Evolutionary conservation across 2,797 vertebrate species (phyloP).

Genomic region (Eurystomus glaucurus): DNA sequence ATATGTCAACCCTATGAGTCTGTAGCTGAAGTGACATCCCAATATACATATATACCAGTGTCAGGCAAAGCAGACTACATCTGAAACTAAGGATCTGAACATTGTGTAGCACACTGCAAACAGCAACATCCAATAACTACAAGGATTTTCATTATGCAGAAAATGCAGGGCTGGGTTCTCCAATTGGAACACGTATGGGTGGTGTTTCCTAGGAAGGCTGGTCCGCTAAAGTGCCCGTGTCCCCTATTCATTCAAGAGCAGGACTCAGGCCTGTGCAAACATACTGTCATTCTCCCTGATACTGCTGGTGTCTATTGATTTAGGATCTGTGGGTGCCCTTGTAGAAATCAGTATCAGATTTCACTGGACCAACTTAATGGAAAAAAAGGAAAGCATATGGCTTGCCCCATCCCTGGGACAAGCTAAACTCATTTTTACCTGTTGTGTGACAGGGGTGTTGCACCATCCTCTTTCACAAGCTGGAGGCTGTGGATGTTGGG

Average conservation of each 20-base stretch:
- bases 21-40: background rate
- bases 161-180: background rate
- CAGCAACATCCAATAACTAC: background rate
- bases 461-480: background rate
- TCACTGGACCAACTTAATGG: background rate
- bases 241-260: background rate
- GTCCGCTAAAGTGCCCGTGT: background rate
- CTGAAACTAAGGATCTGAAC: background rate
- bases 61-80: background rate
- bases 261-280: background rate
- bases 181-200: rapidly evolving
- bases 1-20: rapidly evolving
- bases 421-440: background rate
- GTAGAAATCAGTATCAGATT: background rate
- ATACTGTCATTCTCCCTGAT: background rate
- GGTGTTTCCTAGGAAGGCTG: background rate
- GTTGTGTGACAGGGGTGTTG: background rate
- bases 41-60: background rate
- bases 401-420: background rate
- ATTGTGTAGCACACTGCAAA: background rate
- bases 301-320: background rate
- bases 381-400: background rate
- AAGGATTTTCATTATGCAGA: background rate
- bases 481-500: rapidly evolving
- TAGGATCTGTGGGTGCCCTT: background rate